Evolutionary conservation across 2,888 invertebrate genomes (phyloP).

Genomic region (Drosophila formosana): DNA sequence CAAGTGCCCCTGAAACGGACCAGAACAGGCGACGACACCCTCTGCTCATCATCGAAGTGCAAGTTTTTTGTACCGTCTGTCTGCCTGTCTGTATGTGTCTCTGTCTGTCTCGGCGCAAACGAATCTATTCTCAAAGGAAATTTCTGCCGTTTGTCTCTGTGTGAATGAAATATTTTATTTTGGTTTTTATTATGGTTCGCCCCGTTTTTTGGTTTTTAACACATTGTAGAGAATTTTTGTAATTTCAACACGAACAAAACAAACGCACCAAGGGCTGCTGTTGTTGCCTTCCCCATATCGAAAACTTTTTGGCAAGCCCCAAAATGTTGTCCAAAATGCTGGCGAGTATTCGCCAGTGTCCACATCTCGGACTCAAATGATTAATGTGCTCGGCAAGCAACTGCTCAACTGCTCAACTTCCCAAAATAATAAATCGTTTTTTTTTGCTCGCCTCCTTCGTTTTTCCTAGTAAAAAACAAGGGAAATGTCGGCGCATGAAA

Average conservation of each 20-base stretch:
- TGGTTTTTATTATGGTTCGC: constrained; percentile 43
- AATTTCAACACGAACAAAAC: constrained; percentile 73
- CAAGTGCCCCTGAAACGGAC: constrained; percentile 33
- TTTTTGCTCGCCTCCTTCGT: constrained; percentile 16
- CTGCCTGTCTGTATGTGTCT: neutral
- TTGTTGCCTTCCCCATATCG: constrained; percentile 12
- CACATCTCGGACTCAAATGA: constrained; percentile 77
- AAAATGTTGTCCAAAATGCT: constrained; percentile 42
- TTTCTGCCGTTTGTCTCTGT: constrained; percentile 74
- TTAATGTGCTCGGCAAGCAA: constrained; percentile 59
- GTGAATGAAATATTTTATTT: constrained; percentile 81
- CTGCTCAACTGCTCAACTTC: constrained; percentile 32
- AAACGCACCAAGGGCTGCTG: constrained; percentile 42
- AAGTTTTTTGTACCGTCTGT: constrained; percentile 44
- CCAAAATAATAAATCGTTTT: constrained; percentile 76
- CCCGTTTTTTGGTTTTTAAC: constrained; percentile 66
- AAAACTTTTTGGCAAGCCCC: constrained; percentile 65
- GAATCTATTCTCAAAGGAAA: constrained; percentile 78
- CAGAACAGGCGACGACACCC: constrained; percentile 41
- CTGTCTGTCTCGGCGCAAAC: constrained; percentile 55
- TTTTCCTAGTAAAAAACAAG: constrained; percentile 33
- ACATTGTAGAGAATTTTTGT: constrained; percentile 69
- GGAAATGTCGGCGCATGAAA: constrained; percentile 33
- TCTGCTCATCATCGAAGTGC: constrained; percentile 26
- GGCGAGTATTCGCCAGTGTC: constrained; percentile 69